phyloP scores from a whole-genome alignment of 2,888 invertebrate species.

The Macrophya annulata region DNA sequence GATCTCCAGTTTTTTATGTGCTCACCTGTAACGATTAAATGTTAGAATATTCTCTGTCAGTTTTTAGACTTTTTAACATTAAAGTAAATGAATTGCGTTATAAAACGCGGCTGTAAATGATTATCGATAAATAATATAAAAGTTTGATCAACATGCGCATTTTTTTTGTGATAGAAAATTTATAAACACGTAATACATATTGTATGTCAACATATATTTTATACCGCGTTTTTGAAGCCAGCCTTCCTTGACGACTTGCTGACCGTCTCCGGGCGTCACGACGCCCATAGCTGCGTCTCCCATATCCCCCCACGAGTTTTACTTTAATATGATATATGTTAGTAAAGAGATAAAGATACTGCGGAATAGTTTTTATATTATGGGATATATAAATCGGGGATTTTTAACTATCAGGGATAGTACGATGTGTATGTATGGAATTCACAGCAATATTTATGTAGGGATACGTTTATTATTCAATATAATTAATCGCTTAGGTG shows the following conservation, averaged over 20 bases:
- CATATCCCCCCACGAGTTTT: conserved; percentile 76
- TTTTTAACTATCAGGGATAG: background rate
- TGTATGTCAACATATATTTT: conserved; percentile 54
- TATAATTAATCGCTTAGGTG: background rate
- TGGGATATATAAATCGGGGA: conserved; percentile 1
- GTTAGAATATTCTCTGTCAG: conserved; percentile 36
- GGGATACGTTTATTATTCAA: background rate
- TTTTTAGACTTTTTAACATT: background rate
- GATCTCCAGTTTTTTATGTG: conserved; percentile 99
- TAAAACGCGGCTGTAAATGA: background rate
- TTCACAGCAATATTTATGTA: conserved; percentile 15
- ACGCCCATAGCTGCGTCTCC: conserved; percentile 81
- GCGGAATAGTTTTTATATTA: background rate
- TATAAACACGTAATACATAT: background rate
- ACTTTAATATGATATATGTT: conserved; percentile 8
- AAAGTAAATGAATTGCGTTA: background rate
- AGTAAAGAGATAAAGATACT: background rate
- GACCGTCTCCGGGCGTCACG: conserved; percentile 78
- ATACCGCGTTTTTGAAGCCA: conserved; percentile 95
- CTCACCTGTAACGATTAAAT: conserved; percentile 85
- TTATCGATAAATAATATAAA: background rate
- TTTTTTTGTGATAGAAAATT: background rate
- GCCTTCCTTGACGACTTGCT: conserved; percentile 92
- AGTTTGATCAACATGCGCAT: background rate
- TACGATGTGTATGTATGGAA: background rate